Base-by-base conservation (phyloP, 1,140 invertebrate species). In the Drosophila virilis region DNA sequence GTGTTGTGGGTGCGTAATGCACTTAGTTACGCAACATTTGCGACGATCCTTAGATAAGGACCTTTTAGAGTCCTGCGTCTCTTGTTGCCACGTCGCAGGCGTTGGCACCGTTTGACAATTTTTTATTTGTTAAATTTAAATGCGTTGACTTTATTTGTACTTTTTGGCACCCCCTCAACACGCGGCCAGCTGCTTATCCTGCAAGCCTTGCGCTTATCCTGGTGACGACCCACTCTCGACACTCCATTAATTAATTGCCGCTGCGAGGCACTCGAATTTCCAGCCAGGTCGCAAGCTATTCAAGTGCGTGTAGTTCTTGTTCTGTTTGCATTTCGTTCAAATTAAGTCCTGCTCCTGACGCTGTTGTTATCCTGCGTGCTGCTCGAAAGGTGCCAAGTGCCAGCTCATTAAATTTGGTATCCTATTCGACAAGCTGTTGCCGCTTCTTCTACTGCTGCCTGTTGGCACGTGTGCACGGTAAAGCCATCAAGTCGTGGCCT, bases 21-120 rank as follows among this genome's bases (percentile, higher is more conserved):
- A 86, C 83, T 88, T 88, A 88, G 83, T 88, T 88, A 80, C 83
- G 83, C 83, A 83, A 88, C 83, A 88, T 89, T 88, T 88, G 84
- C 74, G 28, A 40, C 43, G 77, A 61, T 62, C 65, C 32, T 17
- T 22, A 58, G 84, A 89, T 77, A 79, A 43, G 22, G 59, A 13
- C 15, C 8, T 22, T 32, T 51, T 33, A 33, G 55, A 12, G 51
- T 40, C 43, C 33, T 15, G 40, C 38, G 38, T 10, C 38, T 12
- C 38, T 6, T 40, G 38, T 40, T 40, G 38, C 12, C 38, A 12
- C 28, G 15, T 35, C 22, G 80, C 73, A 79, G 80, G 80, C 80
- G 80, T 83, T 72, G 50, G 59, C 73, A 72, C 55, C 79, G 80
- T 82, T 88, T 88, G 84, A 89, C 84, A 83, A 70, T 80, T 71